Percentiles rank a stretch among this genome's conserved stretches.
phyloP scores from a whole-genome alignment of 1,140 invertebrate species.

The Drosophila eugracilis region DNA sequence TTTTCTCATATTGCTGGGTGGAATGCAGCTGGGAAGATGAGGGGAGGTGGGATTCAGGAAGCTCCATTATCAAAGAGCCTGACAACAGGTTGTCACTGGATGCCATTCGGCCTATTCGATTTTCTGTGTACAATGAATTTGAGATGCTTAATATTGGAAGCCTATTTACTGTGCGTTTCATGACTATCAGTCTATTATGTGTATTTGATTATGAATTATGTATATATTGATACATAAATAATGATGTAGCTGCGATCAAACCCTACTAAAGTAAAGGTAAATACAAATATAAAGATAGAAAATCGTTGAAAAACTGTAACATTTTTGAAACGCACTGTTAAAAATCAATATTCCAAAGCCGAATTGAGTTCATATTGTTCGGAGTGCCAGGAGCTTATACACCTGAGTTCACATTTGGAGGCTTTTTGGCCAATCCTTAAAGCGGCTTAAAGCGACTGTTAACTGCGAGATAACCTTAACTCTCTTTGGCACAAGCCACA shows the following conservation, averaged over 20 bases:
- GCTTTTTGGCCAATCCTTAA: constrained; percentile 35
- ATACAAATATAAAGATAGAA: not conserved
- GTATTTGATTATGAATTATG: not conserved
- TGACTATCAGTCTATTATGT: not conserved
- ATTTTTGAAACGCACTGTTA: not conserved
- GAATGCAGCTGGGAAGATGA: constrained; percentile 6
- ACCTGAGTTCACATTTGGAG: constrained; percentile 56
- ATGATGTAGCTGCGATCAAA: no score
- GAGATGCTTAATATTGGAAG: constrained; percentile 15
- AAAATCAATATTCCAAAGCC: constrained; percentile 1
- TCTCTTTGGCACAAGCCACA: constrained; percentile 13
- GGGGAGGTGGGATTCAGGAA: constrained; percentile 2
- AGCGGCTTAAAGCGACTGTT: constrained; percentile 68
- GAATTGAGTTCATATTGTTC: not conserved
- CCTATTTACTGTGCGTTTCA: not conserved
- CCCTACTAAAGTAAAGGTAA: no score
- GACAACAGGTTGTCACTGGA: constrained; percentile 73
- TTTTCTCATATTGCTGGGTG: constrained; percentile 3
- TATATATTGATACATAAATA: no score
- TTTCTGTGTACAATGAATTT: constrained; percentile 20
- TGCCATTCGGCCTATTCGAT: constrained; percentile 55
- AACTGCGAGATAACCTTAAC: constrained; percentile 52
- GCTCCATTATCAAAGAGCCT: constrained; percentile 61
- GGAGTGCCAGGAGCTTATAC: constrained; percentile 16
- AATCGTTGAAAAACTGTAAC: not conserved